Percentiles rank a stretch among this genome's conserved stretches.
phyloP scores from a whole-genome alignment of 2,888 invertebrate genomes.

The Lasioglossum pauxillum region DNA sequence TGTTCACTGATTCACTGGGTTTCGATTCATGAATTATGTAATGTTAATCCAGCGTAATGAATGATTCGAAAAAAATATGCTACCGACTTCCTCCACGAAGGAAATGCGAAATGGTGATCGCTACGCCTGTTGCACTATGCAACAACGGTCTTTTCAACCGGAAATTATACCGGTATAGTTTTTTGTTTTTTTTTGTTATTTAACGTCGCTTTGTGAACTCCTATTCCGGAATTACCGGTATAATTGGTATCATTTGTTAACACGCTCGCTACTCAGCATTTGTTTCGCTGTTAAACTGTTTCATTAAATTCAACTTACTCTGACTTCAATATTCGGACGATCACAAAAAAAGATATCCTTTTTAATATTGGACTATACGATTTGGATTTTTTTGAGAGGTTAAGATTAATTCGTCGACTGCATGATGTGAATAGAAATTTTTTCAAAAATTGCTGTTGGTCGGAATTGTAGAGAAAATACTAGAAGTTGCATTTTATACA shows the following conservation, averaged over 20 bases:
- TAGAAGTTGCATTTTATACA: too few species aligned
- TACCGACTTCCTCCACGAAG: not conserved
- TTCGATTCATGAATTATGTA: slow-evolving; percentile 1
- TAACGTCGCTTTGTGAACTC: too few species aligned
- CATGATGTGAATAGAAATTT: too few species aligned
- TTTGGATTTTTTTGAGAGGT: too few species aligned
- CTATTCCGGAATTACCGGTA: too few species aligned
- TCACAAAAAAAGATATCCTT: too few species aligned
- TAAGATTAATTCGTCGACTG: too few species aligned
- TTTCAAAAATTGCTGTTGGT: too few species aligned
- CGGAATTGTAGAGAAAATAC: too few species aligned
- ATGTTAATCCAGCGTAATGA: not conserved
- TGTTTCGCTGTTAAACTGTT: not conserved
- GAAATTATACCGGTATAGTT: not conserved
- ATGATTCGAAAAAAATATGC: not conserved
- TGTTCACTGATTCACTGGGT: not conserved
- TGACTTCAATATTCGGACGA: too few species aligned
- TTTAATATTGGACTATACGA: too few species aligned
- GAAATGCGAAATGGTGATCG: not conserved
- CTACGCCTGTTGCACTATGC: not conserved
- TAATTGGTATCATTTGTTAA: not conserved
- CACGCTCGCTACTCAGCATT: not conserved
- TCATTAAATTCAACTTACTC: not conserved
- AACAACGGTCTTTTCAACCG: not conserved
- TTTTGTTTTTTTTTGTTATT: too few species aligned